These are phyloP conservation scores for Siphamia tubifer DNA, from an alignment of 2,113 vertebrate genomes.

Conservation along the genomic window DNA sequence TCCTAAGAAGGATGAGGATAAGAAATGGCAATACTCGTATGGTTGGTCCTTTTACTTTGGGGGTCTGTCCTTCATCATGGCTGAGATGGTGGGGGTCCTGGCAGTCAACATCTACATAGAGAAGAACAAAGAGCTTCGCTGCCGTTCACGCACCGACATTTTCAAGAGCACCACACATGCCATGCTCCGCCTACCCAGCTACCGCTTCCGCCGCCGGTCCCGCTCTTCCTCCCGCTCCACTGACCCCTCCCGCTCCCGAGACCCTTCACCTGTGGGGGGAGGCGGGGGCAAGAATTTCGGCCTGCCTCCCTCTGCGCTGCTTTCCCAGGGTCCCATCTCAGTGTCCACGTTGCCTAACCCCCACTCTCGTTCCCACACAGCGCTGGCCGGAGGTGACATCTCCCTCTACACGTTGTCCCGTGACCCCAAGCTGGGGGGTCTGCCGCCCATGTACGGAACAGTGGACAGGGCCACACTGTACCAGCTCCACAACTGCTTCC, in stretches of 20 bases:
- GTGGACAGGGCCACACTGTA: constrained; percentile 86
- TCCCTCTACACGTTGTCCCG: constrained; percentile 92
- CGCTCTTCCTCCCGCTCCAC: constrained; percentile 90
- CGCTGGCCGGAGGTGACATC: constrained; percentile 85
- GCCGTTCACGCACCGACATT: constrained; percentile 90
- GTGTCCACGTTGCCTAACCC: constrained; percentile 83
- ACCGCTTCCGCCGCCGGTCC: constrained; percentile 89
- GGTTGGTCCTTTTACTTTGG: constrained; percentile 96
- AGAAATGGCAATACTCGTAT: constrained; percentile 93
- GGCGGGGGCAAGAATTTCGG: constrained; percentile 81
- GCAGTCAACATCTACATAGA: constrained; percentile 95
- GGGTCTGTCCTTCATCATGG: constrained; percentile 93
- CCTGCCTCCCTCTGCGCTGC: constrained; percentile 75
- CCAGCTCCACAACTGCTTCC: constrained; percentile 92
- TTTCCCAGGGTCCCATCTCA: constrained; percentile 80
- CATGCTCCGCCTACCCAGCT: constrained; percentile 90
- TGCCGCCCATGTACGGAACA: constrained; percentile 81
- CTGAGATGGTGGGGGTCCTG: constrained; percentile 92
- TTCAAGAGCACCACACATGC: constrained; percentile 88
- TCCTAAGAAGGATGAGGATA: constrained; percentile 90
- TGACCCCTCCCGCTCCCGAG: constrained; percentile 86
- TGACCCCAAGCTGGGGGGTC: constrained; percentile 85
- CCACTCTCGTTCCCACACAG: constrained; percentile 79
- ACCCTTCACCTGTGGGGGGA: constrained; percentile 81
- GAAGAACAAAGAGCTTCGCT: constrained; percentile 91